Evolutionary conservation across 2,888 invertebrate species (phyloP), one percentile per base, ranked within the genome.

Genomic region (Automeris io): DNA sequence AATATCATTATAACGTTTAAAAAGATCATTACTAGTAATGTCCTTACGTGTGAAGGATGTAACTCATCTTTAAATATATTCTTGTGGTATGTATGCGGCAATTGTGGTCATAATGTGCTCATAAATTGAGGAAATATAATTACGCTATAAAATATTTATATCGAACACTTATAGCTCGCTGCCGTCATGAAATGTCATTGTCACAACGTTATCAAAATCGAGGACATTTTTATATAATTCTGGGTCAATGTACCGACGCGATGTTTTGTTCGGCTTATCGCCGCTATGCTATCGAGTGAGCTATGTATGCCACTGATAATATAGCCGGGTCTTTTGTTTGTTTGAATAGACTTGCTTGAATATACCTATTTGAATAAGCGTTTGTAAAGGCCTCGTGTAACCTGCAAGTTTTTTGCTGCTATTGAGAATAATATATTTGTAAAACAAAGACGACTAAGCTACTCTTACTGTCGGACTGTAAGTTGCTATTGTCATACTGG

Each of bases 171-270:
- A 56, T 56, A 61, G 50, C 57, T 51, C 49, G 56, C 60, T 65
- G 62, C 62, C 65, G 62, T 61, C 61, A 67, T 63, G 61, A 70
- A 82, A 82, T 83, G 80, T 85, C 85, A 85, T 71, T 83, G 82
- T 75, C 85, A 82, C 61, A 60, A 49, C 59, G 70, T 74, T 81
- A 81, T 82, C 80, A 65, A 58, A 73, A 76, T 72, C 62, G 81
- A 79, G 74, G 74, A 73, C 71, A 72, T 81, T 80, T 86, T 85
- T 82, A 81, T 82, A 83, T 82, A 83, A 85, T 80, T 81, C 70
- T 86, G 82, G 86, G 86, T 85, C 86, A 83, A 70, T 80, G 85
- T 80, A 82, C 83, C 80, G 78, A 71, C 61, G 56, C 70, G 75
- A 66, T 81, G 81, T 83, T 80, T 75, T 81, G 83, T 82, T 75